phyloP scores from a whole-genome alignment of 1,140 invertebrate genomes.

The Campoletis sonorensis region DNA sequence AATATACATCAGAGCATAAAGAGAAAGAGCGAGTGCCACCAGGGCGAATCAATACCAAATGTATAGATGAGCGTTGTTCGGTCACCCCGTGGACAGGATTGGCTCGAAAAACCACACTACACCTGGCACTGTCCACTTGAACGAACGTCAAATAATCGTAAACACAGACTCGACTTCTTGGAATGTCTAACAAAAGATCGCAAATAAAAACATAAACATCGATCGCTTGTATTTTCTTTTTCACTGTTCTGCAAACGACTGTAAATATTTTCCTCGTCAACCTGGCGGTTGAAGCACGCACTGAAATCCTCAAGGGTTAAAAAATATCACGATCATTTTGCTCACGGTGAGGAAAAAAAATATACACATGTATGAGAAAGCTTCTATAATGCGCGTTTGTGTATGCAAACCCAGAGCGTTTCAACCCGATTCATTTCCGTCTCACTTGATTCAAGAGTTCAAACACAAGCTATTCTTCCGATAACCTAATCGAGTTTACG shows the following conservation, averaged over 20 bases:
- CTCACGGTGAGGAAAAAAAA: not conserved
- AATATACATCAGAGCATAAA: slow-evolving; percentile 3
- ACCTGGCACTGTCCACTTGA: not conserved
- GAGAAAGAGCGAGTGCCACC: slow-evolving; percentile 6
- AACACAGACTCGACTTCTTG: too few relatives aligned
- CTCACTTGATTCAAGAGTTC: slow-evolving; percentile 19
- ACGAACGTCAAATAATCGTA: not conserved
- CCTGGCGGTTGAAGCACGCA: not conserved
- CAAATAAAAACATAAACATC: too few relatives aligned
- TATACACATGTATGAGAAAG: not conserved
- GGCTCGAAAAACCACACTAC: not conserved
- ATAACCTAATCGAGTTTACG: not conserved
- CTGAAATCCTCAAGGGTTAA: slow-evolving; percentile 1
- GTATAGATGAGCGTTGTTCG: not conserved
- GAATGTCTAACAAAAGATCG: too few relatives aligned
- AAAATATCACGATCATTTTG: slow-evolving; percentile 7
- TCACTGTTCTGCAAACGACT: too few relatives aligned
- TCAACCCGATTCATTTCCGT: slow-evolving; percentile 13
- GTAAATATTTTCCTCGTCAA: not conserved
- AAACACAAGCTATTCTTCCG: not conserved
- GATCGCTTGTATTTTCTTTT: too few relatives aligned
- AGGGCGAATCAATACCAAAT: slow-evolving; percentile 56
- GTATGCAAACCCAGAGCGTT: not conserved
- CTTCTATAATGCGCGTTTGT: not conserved
- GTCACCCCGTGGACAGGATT: not conserved